Conservation (phyloP, 2,113 vertebrate genomes). For the Rhinoderma darwinii region DNA sequence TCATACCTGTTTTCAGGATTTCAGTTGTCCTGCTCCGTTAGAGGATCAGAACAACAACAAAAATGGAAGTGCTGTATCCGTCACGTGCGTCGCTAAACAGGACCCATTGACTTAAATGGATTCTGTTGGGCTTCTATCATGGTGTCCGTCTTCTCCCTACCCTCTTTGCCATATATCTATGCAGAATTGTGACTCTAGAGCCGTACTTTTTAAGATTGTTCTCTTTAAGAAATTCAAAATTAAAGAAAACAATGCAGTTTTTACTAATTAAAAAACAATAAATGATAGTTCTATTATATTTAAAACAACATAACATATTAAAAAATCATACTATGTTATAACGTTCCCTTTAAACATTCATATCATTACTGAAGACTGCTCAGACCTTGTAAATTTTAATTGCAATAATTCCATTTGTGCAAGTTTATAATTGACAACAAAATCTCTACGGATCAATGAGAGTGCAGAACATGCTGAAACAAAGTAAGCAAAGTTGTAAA, state of each 20-base stretch:
- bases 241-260: background rate
- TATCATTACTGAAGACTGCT: background rate
- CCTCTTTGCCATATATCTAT: too few species aligned
- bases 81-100: too few species aligned
- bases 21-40: too few species aligned
- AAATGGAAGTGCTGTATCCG: too few species aligned
- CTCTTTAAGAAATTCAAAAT: background rate
- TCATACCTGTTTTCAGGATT: too few species aligned
- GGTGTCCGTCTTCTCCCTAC: too few species aligned
- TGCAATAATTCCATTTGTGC: conserved; percentile 17
- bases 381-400: conserved; percentile 19
- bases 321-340: background rate
- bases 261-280: background rate
- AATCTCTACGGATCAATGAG: conserved; percentile 13
- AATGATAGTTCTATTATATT: background rate
- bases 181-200: too few species aligned
- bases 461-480: conserved; percentile 37
- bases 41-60: too few species aligned
- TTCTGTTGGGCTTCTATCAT: too few species aligned
- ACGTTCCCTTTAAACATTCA: background rate
- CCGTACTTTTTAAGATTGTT: background rate
- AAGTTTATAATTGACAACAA: conserved; percentile 33
- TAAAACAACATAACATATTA: background rate
- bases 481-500: conserved; percentile 22
- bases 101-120: too few species aligned